A percentile compares a stretch with the other conserved stretches of the same genome.
These are phyloP conservation scores for Stenurella melanura DNA, from an alignment of 2,888 invertebrate species.

Conservation along the genomic window DNA sequence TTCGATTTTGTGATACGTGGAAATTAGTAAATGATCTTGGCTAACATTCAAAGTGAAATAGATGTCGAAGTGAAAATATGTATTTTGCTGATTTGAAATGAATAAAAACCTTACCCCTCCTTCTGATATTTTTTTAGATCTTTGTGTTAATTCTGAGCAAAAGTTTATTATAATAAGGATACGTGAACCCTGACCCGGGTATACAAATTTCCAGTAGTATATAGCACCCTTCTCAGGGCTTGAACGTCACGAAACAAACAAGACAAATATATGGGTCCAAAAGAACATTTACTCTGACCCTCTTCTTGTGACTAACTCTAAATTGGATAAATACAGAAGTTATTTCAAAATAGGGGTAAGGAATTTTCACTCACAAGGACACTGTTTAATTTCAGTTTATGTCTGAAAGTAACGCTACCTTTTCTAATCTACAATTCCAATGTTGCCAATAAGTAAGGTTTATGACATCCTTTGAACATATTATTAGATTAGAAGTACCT, in stretches of 20 bases:
- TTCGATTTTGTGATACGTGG: no score
- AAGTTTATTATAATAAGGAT: no score
- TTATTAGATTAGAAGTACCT: no score
- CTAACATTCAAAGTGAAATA: no score
- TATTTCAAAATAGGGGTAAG: slow-evolving; percentile 23
- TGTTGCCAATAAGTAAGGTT: no score
- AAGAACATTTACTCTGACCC: slow-evolving; percentile 20
- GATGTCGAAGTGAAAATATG: no score
- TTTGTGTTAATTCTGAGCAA: no score
- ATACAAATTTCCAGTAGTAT: slow-evolving; percentile 10
- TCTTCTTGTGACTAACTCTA: slow-evolving; percentile 17
- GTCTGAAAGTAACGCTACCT: background rate
- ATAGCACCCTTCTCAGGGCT: slow-evolving; percentile 2
- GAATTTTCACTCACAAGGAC: background rate
- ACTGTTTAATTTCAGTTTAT: slow-evolving; percentile 24
- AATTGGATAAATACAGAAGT: slow-evolving; percentile 27
- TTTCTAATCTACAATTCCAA: background rate
- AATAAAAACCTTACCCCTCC: no score
- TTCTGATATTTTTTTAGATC: no score
- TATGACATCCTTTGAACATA: no score
- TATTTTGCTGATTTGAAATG: no score
- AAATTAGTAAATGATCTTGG: no score
- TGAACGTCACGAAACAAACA: slow-evolving; percentile 28
- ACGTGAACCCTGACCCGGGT: background rate
- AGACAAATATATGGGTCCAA: slow-evolving; percentile 27